Evolutionary conservation across 2,113 vertebrate genomes (phyloP).

Genomic region (Oryzias woworae): DNA sequence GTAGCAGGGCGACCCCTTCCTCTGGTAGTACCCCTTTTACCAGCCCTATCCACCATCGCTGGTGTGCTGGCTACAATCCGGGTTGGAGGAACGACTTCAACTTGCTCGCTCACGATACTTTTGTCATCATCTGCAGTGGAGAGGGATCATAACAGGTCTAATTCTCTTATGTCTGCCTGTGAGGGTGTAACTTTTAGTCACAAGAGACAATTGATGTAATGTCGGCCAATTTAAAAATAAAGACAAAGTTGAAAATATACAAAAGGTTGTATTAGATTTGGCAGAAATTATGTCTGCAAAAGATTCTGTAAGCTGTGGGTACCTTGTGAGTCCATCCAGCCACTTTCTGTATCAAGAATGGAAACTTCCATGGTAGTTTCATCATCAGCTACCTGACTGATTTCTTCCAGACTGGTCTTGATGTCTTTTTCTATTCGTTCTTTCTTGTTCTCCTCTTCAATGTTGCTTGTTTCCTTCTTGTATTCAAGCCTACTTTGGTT

Average conservation of each 20-base stretch:
- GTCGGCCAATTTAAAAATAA: not conserved
- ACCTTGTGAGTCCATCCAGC: slow-evolving; percentile 74
- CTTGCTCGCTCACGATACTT: slow-evolving; percentile 91
- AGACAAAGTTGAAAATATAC: not conserved
- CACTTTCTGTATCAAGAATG: slow-evolving; percentile 69
- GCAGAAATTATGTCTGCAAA: slow-evolving; percentile 6
- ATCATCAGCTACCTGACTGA: slow-evolving; percentile 31
- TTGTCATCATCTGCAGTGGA: slow-evolving; percentile 90
- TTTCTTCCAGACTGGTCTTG: slow-evolving; percentile 15
- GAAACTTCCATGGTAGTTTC: slow-evolving; percentile 60
- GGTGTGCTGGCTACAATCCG: slow-evolving; percentile 82
- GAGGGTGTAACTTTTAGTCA: slow-evolving; percentile 8
- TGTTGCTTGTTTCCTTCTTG: not conserved
- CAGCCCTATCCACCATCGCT: slow-evolving; percentile 84
- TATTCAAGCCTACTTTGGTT: no score
- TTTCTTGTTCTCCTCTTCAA: not conserved
- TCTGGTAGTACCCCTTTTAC: slow-evolving; percentile 87
- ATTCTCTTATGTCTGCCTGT: slow-evolving; percentile 26
- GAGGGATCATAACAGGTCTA: slow-evolving; percentile 57
- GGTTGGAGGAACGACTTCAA: slow-evolving; percentile 88
- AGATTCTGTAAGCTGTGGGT: slow-evolving; percentile 39
- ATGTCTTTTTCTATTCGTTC: not conserved
- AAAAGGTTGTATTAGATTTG: not conserved
- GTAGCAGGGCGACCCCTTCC: slow-evolving; percentile 85
- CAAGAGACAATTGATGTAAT: not conserved